Evolutionary conservation across 2,888 invertebrate genomes (phyloP).

Genomic region (Argynnis bischoffii): DNA sequence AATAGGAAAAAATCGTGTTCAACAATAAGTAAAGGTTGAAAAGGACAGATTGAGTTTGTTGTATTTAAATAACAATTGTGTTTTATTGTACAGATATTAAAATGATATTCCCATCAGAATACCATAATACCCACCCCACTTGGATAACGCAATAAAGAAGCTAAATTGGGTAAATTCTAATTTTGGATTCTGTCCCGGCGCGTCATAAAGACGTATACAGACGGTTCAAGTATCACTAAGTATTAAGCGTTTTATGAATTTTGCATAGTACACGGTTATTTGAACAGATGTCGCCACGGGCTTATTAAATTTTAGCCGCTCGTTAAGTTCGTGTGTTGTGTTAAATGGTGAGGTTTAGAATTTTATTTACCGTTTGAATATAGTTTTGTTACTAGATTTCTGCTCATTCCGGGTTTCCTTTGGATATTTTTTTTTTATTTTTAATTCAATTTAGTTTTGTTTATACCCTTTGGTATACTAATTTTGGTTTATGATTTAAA

Average conservation of each 20-base stretch:
- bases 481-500: too few relatives aligned
- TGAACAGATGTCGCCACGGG: slow-evolving; percentile 45
- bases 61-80: neutral
- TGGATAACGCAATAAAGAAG: slow-evolving; percentile 37
- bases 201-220: slow-evolving; percentile 49
- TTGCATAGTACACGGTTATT: slow-evolving; percentile 45
- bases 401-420: neutral
- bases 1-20: neutral
- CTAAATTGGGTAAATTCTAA: slow-evolving; percentile 49
- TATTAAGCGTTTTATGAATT: slow-evolving; percentile 52
- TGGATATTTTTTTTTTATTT: neutral
- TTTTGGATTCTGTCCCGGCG: slow-evolving; percentile 50
- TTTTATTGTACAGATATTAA: slow-evolving; percentile 2
- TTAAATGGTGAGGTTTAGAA: slow-evolving; percentile 35
- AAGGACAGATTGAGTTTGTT: neutral
- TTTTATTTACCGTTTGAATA: slow-evolving; percentile 32
- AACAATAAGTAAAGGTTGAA: neutral
- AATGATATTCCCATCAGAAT: slow-evolving; percentile 25
- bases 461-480: too few relatives aligned
- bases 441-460: too few relatives aligned
- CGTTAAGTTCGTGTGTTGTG: slow-evolving; percentile 44
- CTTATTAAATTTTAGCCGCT: slow-evolving; percentile 47
- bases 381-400: slow-evolving; percentile 19
- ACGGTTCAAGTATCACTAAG: slow-evolving; percentile 43
- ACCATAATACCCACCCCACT: slow-evolving; percentile 21